phyloP scores from a whole-genome alignment of 2,888 invertebrate genomes.

The Plebejus melissa region DNA sequence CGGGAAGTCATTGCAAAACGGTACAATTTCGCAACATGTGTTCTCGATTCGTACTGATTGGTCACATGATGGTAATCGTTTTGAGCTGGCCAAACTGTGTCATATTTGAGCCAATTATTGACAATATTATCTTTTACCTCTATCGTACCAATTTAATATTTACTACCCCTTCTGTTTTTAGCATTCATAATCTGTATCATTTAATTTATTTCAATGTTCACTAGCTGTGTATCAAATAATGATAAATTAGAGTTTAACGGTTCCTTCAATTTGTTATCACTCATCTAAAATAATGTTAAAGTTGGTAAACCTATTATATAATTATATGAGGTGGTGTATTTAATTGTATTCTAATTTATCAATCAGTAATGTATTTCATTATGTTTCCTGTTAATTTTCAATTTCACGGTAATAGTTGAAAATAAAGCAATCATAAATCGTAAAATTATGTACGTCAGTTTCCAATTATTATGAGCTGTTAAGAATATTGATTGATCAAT shows the following conservation, averaged over 20 bases:
- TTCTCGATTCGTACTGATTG: constrained; percentile 1
- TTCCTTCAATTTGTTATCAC: not conserved
- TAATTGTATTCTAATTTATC: not conserved
- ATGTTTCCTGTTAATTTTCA: not conserved
- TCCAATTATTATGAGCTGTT: not conserved
- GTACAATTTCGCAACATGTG: constrained; percentile 17
- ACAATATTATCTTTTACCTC: not conserved
- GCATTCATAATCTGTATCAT: no score
- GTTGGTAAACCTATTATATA: not conserved
- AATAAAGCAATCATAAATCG: not conserved
- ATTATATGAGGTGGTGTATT: not conserved
- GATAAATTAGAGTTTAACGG: not conserved
- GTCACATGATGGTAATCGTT: constrained; percentile 18
- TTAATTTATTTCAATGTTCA: no score
- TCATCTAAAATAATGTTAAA: not conserved
- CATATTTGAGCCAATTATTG: not conserved
- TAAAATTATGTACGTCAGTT: not conserved
- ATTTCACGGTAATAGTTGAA: not conserved
- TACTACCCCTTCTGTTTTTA: not conserved
- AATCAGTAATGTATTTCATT: not conserved
- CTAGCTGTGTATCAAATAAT: not conserved
- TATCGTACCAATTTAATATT: not conserved
- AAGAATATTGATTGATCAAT: not conserved
- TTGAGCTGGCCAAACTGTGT: not conserved
- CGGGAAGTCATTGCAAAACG: constrained; percentile 18